Evolutionary conservation across 2,113 vertebrate genomes (phyloP), one percentile per base, ranked within the genome.

Genomic region (Scophthalmus maximus): DNA sequence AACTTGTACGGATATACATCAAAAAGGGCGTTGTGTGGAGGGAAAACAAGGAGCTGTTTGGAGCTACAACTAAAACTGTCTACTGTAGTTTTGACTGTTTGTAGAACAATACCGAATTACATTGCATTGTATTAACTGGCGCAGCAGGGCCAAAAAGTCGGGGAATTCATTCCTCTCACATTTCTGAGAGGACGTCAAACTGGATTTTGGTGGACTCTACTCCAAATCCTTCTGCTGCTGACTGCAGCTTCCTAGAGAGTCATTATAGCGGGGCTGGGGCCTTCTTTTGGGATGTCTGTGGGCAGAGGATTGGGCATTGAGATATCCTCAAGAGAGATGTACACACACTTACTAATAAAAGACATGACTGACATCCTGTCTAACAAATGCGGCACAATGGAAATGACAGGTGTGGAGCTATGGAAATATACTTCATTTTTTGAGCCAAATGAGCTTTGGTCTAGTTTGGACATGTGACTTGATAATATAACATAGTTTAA

Each of bases 221-320:
- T 56, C 66, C 14, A 87, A 81, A 84, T 88, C 82, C 75, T 64
- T 42, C 22, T 18, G 76, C 71, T 83, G 84, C 84, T 73, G 75
- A 81, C 81, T 82, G 70, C 23, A 73, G 82, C 83, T 90, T 91
- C 86, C 88, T 83, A 59, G 65, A 75, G 56, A 88, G 76, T 67
- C 76, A 77, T 89, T 87, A 82, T 3, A 57, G 70, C 38, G 51
- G 50, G 46, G 36, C 75, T 59, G 62, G 78, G 56, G 65, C 11
- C 56, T 56, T 59, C 75, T 68, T 61, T 26, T 49, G 65, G 78
- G 57, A 76, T 71, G 76, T 87, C 74, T 87, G 66, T 40, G 73
- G 7, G 53, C 46, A n/a, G 23, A 76, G 58, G 53, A 25, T 42
- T 51, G 53, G 76, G 85, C 82, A 85, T 20, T 29, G 68, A 72